Base-by-base conservation (phyloP, 2,113 vertebrate genomes). In the Smithornis capensis region DNA sequence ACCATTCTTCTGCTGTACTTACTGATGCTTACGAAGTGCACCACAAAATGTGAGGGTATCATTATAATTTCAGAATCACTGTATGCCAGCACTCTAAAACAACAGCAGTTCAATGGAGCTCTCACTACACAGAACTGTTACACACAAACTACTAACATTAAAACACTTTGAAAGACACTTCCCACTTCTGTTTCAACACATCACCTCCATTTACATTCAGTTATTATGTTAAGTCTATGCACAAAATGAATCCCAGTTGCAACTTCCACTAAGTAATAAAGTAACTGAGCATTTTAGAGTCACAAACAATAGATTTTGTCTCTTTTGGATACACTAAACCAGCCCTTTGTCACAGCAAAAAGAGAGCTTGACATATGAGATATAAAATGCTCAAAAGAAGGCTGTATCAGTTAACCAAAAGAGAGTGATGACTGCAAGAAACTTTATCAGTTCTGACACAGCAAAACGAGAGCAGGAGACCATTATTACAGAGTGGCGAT, bases 361-460 rank as follows among this genome's bases (percentile, higher is more conserved):
- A 94, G 74, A 84, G 38, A 91, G 78, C 47, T n/a, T 92, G 90
- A 94, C 87, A 96, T 81, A 22, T 75, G 83, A 95, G 91, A 83
- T 91, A 92, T 73, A 96, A 94, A 96, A 95, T 75, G 84, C 55
- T 96, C 90, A 92, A 90, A 97, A 96, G 93, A 93, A 88, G 94
- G 93, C 82, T 95, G 93, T 95, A 94, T 83, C 92, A 63, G 82
- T 89, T 97, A 97, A 95, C 92, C 86, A 94, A 80, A 96, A 90
- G 59, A 77, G 84, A 96, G 75, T n/a, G 92, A 96, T 76, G 87
- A 89, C 83, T 92, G 70, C 76, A 95, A 86, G 64, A 77, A 87
- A 93, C 67, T 80, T 82, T 85, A 97, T 92, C 83, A 90, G 35
- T 84, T 95, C 87, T 92, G 92, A 97, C 92, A 95, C 1, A 23